Base-by-base conservation (phyloP, 2,113 vertebrate genomes). In the Gobius niger region DNA sequence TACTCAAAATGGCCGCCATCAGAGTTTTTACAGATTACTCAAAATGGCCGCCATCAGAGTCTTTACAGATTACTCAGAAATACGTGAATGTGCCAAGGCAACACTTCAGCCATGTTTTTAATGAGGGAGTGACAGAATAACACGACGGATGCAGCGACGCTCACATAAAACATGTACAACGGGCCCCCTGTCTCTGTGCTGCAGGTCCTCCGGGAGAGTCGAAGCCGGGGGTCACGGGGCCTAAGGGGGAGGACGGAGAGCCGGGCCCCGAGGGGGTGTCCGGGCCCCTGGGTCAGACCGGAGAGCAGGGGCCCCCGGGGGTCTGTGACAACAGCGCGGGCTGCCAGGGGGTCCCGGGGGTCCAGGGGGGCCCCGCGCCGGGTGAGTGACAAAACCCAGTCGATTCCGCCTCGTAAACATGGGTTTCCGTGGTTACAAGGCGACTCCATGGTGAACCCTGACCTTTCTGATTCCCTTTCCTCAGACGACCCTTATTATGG, bases 151-250 rank as follows among this genome's bases (percentile, higher is more conserved):
- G n/a, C n/a, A n/a, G n/a, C n/a, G n/a, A n/a, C n/a, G n/a, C n/a
- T n/a, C n/a, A n/a, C 14, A 44, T 14, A 57, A 56, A 11, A 15
- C 59, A 46, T 46, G 24, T 34, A 34, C 24, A 34, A 34, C 24
- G 24, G 5, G 3, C 24, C 24, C 5, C 24, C 24, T 34, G 24
- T 9, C 16, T 52, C 63, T 42, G 7, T 73, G 49, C 49, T 64
- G 13, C 64, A 97, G 95, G 95, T 34, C 89, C 89, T 51, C 68
- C 83, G 47, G 95, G 95, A 54, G 94, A 94, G 86, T 84, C 91
- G 14, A 88, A 92, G 40, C 72, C 91, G 63, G 95, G 95, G 44
- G 76, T 53, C 12, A 74, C 85, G 42, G 95, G 95, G 16, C 74
- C 90, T 0, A 90, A 88, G 74, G 95, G 94, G 46, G 73, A 87